These are phyloP conservation scores for Pelosia muscerda DNA, from an alignment of 2,888 invertebrate genomes.

Conservation along the genomic window DNA sequence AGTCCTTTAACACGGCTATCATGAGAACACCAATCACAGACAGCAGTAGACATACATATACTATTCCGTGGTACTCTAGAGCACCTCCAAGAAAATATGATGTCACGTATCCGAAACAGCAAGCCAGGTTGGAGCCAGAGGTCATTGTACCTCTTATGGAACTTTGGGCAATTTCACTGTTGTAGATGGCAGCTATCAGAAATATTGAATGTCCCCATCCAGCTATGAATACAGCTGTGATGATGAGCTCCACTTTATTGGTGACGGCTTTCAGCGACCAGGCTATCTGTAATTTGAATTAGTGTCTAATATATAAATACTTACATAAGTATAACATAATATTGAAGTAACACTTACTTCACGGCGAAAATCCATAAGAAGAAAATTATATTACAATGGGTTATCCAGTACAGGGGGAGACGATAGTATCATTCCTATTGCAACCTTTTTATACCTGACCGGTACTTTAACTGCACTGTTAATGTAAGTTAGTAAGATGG, in stretches of 20 bases:
- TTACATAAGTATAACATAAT: too few relatives aligned
- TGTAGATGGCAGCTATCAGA: slow-evolving; percentile 64
- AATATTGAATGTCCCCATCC: slow-evolving; percentile 64
- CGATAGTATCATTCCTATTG: too few relatives aligned
- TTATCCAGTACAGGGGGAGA: too few relatives aligned
- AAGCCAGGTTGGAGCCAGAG: slow-evolving; percentile 64
- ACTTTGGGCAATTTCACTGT: slow-evolving; percentile 73
- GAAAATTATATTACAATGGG: too few relatives aligned
- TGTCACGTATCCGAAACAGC: slow-evolving; percentile 69
- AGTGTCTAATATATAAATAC: too few relatives aligned
- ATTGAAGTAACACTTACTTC: too few relatives aligned
- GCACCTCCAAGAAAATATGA: slow-evolving; percentile 71
- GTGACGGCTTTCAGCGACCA: slow-evolving; percentile 64
- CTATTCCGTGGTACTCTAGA: slow-evolving; percentile 63
- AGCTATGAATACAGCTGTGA: slow-evolving; percentile 64
- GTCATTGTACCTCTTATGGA: slow-evolving; percentile 72
- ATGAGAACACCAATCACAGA: slow-evolving; percentile 53
- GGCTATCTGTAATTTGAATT: slow-evolving; percentile 64
- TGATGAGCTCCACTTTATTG: slow-evolving; percentile 63
- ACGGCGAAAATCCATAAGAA: too few relatives aligned
- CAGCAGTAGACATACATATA: slow-evolving; percentile 61
- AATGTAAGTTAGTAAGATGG: too few relatives aligned
- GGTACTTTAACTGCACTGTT: too few relatives aligned
- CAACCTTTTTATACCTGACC: too few relatives aligned
- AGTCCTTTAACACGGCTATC: slow-evolving; percentile 63